A percentile compares a stretch with the other conserved stretches of the same genome.
These are phyloP conservation scores for Eulemur macaco DNA, from an alignment of 2,113 vertebrate genomes.

Conservation along the genomic window DNA sequence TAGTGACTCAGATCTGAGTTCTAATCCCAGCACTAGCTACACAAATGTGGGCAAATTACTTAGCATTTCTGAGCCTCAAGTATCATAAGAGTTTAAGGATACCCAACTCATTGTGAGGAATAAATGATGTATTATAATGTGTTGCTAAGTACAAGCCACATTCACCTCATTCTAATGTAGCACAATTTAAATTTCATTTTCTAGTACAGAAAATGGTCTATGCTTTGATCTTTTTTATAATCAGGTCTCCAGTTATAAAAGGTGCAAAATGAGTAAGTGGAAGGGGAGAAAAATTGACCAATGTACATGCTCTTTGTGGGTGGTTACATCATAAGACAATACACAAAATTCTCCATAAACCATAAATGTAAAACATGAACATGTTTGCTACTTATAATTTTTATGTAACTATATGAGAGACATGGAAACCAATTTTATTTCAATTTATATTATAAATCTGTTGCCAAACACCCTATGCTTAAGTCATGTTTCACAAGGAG, in stretches of 20 bases:
- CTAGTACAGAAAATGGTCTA: not conserved
- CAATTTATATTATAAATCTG: slow-evolving; percentile 51
- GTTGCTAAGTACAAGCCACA: not conserved
- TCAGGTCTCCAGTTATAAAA: slow-evolving; percentile 37
- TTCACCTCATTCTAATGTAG: not conserved
- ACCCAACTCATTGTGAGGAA: not conserved
- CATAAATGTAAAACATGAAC: slow-evolving; percentile 46
- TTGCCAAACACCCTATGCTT: slow-evolving; percentile 44
- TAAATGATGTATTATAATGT: not conserved
- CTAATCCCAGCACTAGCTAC: not conserved
- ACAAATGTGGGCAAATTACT: not conserved
- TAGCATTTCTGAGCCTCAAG: not conserved
- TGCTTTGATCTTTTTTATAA: slow-evolving; percentile 10
- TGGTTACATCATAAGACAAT: slow-evolving; percentile 63
- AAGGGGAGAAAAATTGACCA: slow-evolving; percentile 39
- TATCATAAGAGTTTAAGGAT: not conserved
- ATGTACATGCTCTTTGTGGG: slow-evolving; percentile 34
- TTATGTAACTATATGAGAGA: slow-evolving; percentile 66
- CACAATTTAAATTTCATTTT: slow-evolving; percentile 10
- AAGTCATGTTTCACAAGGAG: slow-evolving; percentile 43
- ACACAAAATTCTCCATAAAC: slow-evolving; percentile 43
- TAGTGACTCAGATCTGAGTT: not conserved
- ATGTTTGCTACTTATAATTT: slow-evolving; percentile 51
- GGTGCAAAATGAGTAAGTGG: not conserved
- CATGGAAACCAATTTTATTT: slow-evolving; percentile 71